Evolutionary conservation across 1,140 invertebrate genomes (phyloP), one percentile per base, ranked within the genome.

Genomic region (Thereuonema tuberculata): DNA sequence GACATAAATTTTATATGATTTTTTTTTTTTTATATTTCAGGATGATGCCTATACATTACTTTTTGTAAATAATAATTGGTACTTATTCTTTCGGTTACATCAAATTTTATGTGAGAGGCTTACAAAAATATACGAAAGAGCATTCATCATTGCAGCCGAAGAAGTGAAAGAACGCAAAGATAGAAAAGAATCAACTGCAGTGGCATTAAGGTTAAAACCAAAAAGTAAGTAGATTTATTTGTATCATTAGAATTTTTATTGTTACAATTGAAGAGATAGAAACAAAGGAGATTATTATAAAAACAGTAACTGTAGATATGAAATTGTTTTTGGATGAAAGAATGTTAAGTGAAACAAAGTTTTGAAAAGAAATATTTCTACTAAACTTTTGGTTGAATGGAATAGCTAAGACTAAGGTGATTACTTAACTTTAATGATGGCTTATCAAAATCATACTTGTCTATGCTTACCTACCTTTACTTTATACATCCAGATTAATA

Each of bases 11-110:
- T 50, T 12, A 5, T 24, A 24, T 1, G 1, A 52, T 27, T 59
- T 25, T 55, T 60, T 5, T 48, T 58, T 50, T 20, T 14, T 52
- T 46, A 31, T n/a, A n/a, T n/a, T n/a, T n/a, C n/a, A n/a, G 74
- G 83, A 87, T 62, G 86, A 89, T 69, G 78, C 78, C 12, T 91
- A 91, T 67, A 80, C 84, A 3, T 72, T 92, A n/a, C 89, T 91
- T 67, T 86, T 86, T 77, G 87, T 84, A 62, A 92, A 89, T 72
- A 89, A 89, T 69, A 86, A 88, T 70, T 96, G 91, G 91, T 94
- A 94, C 72, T 81, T 97, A 46, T 98, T 98, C 72, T 79, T 98
- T 66, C 84, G 95, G 59, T 80, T 98, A 62, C 94, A 99, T 76
- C 89, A 93, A 56, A 89, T 97, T 58, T 75, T 98, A 27, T 97